Evolutionary conservation across 2,888 invertebrate genomes (phyloP).

Genomic region (Iselma pallidipennis): DNA sequence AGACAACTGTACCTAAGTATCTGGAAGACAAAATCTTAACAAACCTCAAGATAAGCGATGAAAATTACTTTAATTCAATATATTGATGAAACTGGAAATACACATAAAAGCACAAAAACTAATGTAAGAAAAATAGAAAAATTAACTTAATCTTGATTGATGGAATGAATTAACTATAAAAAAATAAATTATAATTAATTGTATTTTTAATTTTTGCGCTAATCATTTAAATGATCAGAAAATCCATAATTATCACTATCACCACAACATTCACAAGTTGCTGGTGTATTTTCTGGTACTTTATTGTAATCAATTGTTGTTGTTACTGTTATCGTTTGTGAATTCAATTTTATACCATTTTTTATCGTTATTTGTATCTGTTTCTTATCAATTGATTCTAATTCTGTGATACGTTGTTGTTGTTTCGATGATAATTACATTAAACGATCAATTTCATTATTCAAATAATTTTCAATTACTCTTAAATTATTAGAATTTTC

Average conservation of each 20-base stretch:
- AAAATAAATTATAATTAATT: too few species aligned
- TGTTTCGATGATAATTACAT: conserved; percentile 54
- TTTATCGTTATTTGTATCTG: background rate
- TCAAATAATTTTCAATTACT: conserved; percentile 61
- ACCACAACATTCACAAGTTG: conserved; percentile 36
- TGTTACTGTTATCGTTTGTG: background rate
- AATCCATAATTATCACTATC: conserved; percentile 38
- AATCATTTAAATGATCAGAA: conserved; percentile 41
- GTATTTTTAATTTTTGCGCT: too few species aligned
- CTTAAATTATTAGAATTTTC: conserved; percentile 63
- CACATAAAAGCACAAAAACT: too few species aligned
- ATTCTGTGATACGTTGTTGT: conserved; percentile 56
- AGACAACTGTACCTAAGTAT: too few species aligned
- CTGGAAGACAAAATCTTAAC: too few species aligned
- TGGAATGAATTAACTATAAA: too few species aligned
- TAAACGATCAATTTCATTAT: conserved; percentile 59
- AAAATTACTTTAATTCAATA: too few species aligned
- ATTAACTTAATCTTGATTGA: too few species aligned
- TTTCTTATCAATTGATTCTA: conserved; percentile 42
- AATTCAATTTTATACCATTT: background rate
- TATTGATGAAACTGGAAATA: too few species aligned
- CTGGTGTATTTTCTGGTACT: background rate
- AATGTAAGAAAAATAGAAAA: too few species aligned
- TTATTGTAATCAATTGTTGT: background rate
- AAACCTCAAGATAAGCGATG: too few species aligned